Base-by-base conservation (phyloP, 2,888 invertebrate species). In the Operophtera brumata region DNA sequence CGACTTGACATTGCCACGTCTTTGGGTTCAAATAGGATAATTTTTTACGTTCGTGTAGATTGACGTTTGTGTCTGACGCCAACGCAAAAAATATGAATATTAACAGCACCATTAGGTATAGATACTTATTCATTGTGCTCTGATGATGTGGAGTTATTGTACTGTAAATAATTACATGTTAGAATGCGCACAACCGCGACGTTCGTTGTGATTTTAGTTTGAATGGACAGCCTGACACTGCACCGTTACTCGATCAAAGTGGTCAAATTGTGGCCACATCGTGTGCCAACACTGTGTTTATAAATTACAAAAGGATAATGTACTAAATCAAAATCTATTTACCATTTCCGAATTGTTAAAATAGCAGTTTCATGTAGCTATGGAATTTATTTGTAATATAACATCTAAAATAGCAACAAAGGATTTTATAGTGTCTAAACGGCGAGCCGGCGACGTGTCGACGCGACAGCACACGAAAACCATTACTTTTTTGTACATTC, bases 171-270 rank as follows among this genome's bases (percentile, higher is more conserved):
- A 80, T 78, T 70, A 73, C 59, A 68, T 65, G 70, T 67, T 66
- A 69, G 73, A 73, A 72, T 75, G 73, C 63, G 64, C 71, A 70
- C 73, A 75, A 77, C 75, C 77, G 70, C 75, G 77, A 75, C 66
- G 73, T 66, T 69, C 68, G 67, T 61, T 65, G 64, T 76, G 72
- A 78, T 77, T 75, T 73, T 80, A 70, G 82, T 79, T 71, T 67
- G 70, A 78, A 77, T 66, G 64, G 80, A 77, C 80, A 74, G 64
- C 59, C 64, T 77, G 78, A 77, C 79, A 75, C 49, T 60, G 61
- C 61, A 74, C 85, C 84, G 83, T 84, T 86, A 84, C 65, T 67
- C 67, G 75, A 74, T 75, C 75, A 71, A 72, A 73, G 68, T 71
- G 64, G 59, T 52, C 57, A 60, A 60, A 55, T 20, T 49, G 47